These are phyloP conservation scores for Varanus salvator DNA, from an alignment of 2,113 vertebrate species.

Conservation along the genomic window DNA sequence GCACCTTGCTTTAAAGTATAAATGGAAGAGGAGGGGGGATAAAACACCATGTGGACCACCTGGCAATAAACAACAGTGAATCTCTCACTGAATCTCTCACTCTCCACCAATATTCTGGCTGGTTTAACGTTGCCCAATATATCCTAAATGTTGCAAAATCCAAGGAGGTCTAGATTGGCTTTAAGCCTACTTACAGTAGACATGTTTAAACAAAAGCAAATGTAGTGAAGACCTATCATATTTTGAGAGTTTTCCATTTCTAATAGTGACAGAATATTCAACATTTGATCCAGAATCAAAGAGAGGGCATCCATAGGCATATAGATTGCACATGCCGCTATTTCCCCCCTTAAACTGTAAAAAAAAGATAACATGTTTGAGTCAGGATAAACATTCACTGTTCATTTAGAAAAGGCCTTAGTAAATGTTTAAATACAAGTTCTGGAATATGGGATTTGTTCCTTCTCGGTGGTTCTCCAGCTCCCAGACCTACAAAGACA, in stretches of 20 bases:
- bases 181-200: background rate
- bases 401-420: background rate
- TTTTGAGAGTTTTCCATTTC: background rate
- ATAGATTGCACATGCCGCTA: background rate
- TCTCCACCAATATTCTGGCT: background rate
- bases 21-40: background rate
- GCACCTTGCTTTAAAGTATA: background rate
- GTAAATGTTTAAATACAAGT: background rate
- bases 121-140: background rate
- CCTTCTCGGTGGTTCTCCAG: background rate
- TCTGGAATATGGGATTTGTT: conserved; percentile 6
- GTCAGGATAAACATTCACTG: background rate
- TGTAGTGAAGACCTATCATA: background rate
- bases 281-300: background rate
- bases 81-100: too few species aligned
- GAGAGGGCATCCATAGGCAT: background rate
- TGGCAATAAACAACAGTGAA: too few species aligned
- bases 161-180: background rate
- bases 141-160: background rate
- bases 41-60: background rate
- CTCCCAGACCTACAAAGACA: background rate
- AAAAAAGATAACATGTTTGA: background rate
- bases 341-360: too few species aligned
- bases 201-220: background rate
- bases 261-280: background rate